These are phyloP conservation scores for Lordiphosa andalusiaca DNA, from an alignment of 2,888 invertebrate genomes.

Conservation along the genomic window DNA sequence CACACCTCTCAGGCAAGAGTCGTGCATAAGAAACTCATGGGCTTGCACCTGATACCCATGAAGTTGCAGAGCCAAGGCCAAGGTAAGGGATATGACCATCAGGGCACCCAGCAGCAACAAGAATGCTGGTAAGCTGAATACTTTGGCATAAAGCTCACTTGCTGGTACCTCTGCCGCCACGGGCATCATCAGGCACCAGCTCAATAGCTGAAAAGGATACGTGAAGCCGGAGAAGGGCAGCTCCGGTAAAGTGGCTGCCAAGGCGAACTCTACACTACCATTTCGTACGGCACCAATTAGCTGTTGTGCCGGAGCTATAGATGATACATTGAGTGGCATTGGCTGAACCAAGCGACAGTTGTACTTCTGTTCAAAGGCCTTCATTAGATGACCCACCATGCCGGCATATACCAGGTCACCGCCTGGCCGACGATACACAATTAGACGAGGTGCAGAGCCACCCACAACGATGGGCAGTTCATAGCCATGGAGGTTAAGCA, in stretches of 20 bases:
- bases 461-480: conserved; percentile 52
- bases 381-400: conserved; percentile 54
- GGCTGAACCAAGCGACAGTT: conserved; percentile 53
- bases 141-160: conserved; percentile 53
- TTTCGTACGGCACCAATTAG: conserved; percentile 48
- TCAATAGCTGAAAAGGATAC: conserved; percentile 59
- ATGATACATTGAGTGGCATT: conserved; percentile 27
- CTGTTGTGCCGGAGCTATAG: conserved; percentile 29
- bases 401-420: conserved; percentile 49
- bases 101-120: conserved; percentile 35
- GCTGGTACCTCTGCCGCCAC: conserved; percentile 56
- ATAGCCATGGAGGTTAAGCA: conserved; percentile 54
- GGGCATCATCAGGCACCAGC: conserved; percentile 68
- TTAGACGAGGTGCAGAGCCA: conserved; percentile 65
- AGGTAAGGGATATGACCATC: conserved; percentile 46
- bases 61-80: conserved; percentile 45
- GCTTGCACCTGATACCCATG: conserved; percentile 39
- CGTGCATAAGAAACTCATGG: conserved; percentile 49
- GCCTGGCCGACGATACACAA: conserved; percentile 38
- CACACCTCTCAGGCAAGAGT: conserved; percentile 58
- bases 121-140: conserved; percentile 48
- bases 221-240: conserved; percentile 37
- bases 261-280: conserved; percentile 53
- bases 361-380: conserved; percentile 49
- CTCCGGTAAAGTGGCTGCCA: conserved; percentile 37